Evolutionary conservation across 2,797 vertebrate species (phyloP), one percentile per base, ranked within the genome.

Genomic region (Prunella strophiata): DNA sequence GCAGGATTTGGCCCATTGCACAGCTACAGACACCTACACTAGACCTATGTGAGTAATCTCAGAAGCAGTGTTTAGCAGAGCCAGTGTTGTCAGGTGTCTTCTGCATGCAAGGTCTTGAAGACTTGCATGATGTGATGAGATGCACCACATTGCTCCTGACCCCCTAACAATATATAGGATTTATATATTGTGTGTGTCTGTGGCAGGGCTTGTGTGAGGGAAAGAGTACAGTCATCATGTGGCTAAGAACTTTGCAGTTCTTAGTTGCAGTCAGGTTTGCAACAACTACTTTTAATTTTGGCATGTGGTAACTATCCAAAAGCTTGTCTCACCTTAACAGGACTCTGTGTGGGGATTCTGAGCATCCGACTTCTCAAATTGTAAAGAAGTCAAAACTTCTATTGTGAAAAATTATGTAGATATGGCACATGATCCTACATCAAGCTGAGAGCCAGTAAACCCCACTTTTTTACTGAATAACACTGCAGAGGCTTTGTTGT

Each of bases 341-440:
- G 54, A 21, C 13, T 32, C 5, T 57, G 2, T 34, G 25, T 15
- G 47, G 20, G 27, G 16, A 61, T 93, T 95, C 58, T 17, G 34
- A 76, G 27, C 54, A 50, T 18, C 26, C 77, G 70, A 22, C 58
- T 94, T 80, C 61, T 71, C 23, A 17, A 29, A 21, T 4, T 77
- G 48, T 50, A 73, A 38, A 42, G 43, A 79, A 18, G 10, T 48
- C 18, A 55, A 71, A 83, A 85, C 7, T 74, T 80, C 6, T 23
- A 2, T 50, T 62, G 30, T 38, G 48, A 89, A 87, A 51, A 30
- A 9, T 68, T 34, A 20, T 15, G 25, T 72, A 43, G 71, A 36
- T 43, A 75, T 5, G 8, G 8, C 29, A 52, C 0, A 0, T 34
- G n/a, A 82, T 58, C 7, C n/a, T 76, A 10, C 45, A 13, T 80